Base-by-base conservation (phyloP, 2,113 vertebrate species). In the Antigone vipio region DNA sequence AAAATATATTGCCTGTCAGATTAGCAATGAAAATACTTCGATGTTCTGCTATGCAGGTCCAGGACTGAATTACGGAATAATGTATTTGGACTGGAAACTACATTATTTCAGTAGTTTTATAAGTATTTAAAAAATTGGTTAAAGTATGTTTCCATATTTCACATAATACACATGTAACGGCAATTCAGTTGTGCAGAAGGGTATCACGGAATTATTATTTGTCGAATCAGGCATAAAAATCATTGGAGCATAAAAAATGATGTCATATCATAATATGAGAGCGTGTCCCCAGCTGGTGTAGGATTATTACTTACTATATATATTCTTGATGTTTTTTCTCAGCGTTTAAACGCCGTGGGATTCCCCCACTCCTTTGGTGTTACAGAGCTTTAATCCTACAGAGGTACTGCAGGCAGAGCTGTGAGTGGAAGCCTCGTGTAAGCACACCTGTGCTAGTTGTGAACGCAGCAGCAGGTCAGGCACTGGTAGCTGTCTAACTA, bases 1-100 rank as follows among this genome's bases (percentile, higher is more conserved):
- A 71, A 89, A 95, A 95, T 97, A 44, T 23, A 64, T 89, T 92
- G 92, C n/a, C 44, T 96, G 73, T 74, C 92, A 79, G 72, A 85
- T 85, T 75, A 91, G 21, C 73, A 85, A 32, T 35, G 35, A 87
- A 93, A 92, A 78, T 55, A 18, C 47, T 85, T 78, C 0, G 1
- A 44, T 1, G 5, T 59, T 92, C 26, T 62, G 22, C 42, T 84
- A 12, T 84, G 38, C 20, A 74, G n/a, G 47, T 74, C 60, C 52
- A 59, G 38, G 24, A 2, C 47, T 91, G 42, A 80, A 58, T 71
- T 83, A 75, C 5, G 30, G 47, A 53, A 52, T 63, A 84, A 56
- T 72, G 2, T 59, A 72, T 81, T 72, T 67, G 44, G 9, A 56
- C 44, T 94, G 34, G 24, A 91, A 92, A 52, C 3, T 8, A 47